phyloP scores from a whole-genome alignment of 1,140 invertebrate genomes.

The Wiebesia pumilae region DNA sequence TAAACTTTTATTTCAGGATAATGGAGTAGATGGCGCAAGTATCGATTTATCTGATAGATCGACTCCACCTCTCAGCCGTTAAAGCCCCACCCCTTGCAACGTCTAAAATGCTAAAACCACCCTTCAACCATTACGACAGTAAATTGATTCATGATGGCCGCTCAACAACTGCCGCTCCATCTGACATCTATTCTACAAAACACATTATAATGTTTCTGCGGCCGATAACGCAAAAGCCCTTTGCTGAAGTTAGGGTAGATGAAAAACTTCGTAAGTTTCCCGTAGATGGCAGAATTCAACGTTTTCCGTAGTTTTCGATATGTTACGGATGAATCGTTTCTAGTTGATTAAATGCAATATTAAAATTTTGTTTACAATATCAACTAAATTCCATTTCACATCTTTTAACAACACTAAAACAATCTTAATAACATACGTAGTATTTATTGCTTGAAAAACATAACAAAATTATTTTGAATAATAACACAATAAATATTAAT shows the following conservation, averaged over 20 bases:
- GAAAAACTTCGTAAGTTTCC: slow-evolving; percentile 24
- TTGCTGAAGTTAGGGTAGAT: background rate
- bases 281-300: slow-evolving; percentile 41
- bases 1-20: background rate
- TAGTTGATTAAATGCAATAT: too few relatives aligned
- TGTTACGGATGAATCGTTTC: background rate
- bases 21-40: slow-evolving; percentile 37
- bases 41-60: slow-evolving; percentile 19
- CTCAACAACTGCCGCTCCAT: slow-evolving; percentile 55
- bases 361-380: too few relatives aligned
- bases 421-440: too few relatives aligned
- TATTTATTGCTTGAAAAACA: too few relatives aligned
- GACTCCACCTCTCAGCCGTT: slow-evolving; percentile 63
- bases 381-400: too few relatives aligned
- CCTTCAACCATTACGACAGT: background rate
- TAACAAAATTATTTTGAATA: too few relatives aligned
- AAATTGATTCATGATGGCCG: slow-evolving; percentile 68
- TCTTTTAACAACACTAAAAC: too few relatives aligned
- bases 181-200: slow-evolving; percentile 34
- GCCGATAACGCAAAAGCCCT: background rate
- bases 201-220: background rate
- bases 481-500: too few relatives aligned
- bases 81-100: slow-evolving; percentile 59
- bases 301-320: background rate
- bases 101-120: background rate